These are phyloP conservation scores for Loripinus fragilis DNA, from an alignment of 2,888 invertebrate genomes.

Conservation along the genomic window DNA sequence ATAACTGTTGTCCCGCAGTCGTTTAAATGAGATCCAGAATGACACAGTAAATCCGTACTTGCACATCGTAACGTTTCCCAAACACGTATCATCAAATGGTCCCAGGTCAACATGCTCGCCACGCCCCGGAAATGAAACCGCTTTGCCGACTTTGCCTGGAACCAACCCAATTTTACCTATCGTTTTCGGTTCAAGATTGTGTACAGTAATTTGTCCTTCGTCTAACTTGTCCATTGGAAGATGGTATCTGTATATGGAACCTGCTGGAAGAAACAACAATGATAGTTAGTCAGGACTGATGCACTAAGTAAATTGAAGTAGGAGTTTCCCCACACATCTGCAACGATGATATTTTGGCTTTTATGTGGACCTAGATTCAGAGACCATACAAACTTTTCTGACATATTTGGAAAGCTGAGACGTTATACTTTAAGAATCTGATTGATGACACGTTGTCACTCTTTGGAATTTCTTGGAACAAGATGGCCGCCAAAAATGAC, in stretches of 20 bases:
- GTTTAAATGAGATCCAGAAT: constrained; percentile 76
- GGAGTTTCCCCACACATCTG: too few relatives aligned
- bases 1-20: constrained; percentile 57
- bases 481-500: too few relatives aligned
- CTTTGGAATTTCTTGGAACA: too few relatives aligned
- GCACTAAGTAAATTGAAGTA: too few relatives aligned
- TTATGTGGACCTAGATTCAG: too few relatives aligned
- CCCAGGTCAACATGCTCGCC: constrained; percentile 76
- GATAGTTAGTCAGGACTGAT: too few relatives aligned
- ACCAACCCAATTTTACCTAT: constrained; percentile 62
- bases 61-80: constrained; percentile 76
- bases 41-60: constrained; percentile 77
- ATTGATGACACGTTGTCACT: too few relatives aligned
- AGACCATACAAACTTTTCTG: too few relatives aligned
- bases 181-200: constrained; percentile 60
- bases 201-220: constrained; percentile 58
- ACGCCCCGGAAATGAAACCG: constrained; percentile 66
- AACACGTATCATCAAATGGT: constrained; percentile 71
- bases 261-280: constrained; percentile 66
- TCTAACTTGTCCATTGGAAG: constrained; percentile 73
- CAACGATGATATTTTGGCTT: too few relatives aligned
- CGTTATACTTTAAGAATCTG: too few relatives aligned
- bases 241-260: constrained; percentile 76
- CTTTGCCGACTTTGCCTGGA: constrained; percentile 71
- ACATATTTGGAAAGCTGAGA: too few relatives aligned